Evolutionary conservation across 1,140 invertebrate genomes (phyloP), one percentile per base, ranked within the genome.

Genomic region (Polypedilum pembai): DNA sequence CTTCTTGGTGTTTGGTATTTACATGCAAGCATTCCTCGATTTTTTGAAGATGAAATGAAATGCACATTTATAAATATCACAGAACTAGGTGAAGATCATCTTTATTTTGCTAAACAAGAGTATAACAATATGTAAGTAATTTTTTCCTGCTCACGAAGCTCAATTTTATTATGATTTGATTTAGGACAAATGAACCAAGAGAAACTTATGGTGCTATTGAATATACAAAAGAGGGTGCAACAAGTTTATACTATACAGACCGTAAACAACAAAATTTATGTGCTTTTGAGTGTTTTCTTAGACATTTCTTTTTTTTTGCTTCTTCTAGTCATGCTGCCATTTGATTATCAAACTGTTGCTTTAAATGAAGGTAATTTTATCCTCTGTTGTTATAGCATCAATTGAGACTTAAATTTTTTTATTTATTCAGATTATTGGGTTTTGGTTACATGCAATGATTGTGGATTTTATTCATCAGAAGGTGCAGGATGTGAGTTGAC

Each of bases 1-100:
- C 17, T 69, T 18, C 3, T 8, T 69, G 65, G 65, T 18, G 18
- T 69, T 69, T 69, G 65, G 65, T 69, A 20, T 69, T 69, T 69
- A 69, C 65, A 69, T 7, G 5, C 17, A 8, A 69, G 65, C 17
- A 21, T 69, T 69, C 65, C 65, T 8, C 65, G 20, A 8, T 69
- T 20, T 5, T 69, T 20, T 69, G 65, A 69, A 21, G 20, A 18
- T 7, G 65, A 69, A 1, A 20, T 20, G 17, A 69, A 69, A 69
- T 69, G 65, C 17, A 69, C 65, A 18, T 69, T 8, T 10, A 8
- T 69, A 3, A 69, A 69, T 69, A 18, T 69, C 20, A 20, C 65
- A 10, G 17, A 69, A 69, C 1, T 69, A 8, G 65, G 17, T 4
- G 65, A 69, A 1, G 10, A 69, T 69, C 65, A 69, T 69, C 65